A percentile compares a stretch with the other conserved stretches of the same genome.
Evolutionary conservation across 2,113 vertebrate species (phyloP).

Genomic region (Delphinapterus leucas): DNA sequence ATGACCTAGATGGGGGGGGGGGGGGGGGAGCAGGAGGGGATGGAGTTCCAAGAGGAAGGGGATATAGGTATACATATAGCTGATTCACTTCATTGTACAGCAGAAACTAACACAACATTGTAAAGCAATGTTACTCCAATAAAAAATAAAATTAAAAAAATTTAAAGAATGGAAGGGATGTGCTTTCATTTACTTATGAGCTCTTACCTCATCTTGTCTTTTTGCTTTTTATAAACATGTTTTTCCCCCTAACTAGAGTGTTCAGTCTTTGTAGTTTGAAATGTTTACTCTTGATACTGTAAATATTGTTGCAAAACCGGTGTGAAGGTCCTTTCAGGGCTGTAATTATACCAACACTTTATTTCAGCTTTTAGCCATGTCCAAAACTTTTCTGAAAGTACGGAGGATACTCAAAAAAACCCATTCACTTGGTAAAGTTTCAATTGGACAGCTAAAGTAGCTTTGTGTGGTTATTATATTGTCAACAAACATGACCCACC

Average conservation of each 20-base stretch:
- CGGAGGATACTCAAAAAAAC: constrained; percentile 36
- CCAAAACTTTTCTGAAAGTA: constrained; percentile 37
- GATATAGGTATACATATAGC: too few relatives aligned
- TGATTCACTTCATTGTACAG: too few relatives aligned
- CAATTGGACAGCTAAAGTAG: constrained; percentile 30
- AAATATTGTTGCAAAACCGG: background rate
- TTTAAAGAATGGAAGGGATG: background rate
- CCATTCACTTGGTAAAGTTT: constrained; percentile 35
- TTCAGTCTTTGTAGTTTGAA: background rate
- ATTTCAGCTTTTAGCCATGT: constrained; percentile 23
- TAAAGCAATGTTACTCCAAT: too few relatives aligned
- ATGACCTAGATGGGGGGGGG: too few relatives aligned
- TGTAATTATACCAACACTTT: constrained; percentile 23
- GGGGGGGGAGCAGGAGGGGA: too few relatives aligned
- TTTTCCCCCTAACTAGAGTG: background rate
- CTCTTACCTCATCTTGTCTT: background rate
- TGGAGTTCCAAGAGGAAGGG: too few relatives aligned
- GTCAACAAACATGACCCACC: constrained; percentile 56
- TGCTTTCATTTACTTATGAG: background rate
- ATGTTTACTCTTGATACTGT: background rate
- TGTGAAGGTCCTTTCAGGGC: background rate
- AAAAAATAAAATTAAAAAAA: too few relatives aligned
- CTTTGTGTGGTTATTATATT: background rate
- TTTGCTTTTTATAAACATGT: background rate
- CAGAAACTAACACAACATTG: too few relatives aligned